Base-by-base conservation (phyloP, 2,888 invertebrate genomes). In the Melitaea athalia region DNA sequence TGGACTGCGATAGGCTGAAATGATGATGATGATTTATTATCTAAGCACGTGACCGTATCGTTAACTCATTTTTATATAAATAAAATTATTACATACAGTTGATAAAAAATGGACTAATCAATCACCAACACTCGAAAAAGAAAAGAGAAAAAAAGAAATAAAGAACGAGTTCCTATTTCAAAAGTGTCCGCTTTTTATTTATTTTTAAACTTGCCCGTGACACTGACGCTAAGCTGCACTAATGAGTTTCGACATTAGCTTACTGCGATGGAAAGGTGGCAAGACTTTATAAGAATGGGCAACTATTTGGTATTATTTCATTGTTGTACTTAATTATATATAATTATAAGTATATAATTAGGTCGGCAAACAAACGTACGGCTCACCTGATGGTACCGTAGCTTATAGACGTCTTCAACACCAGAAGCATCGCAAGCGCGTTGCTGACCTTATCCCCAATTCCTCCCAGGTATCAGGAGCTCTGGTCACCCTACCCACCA, bases 201-300 rank as follows among this genome's bases (percentile, higher is more conserved):
- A 80, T 79, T 80, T 86, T 86, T 62, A 86, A 86, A 87, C 85
- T 81, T 88, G 91, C 77, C 91, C 90, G 80, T 91, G 92, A 91
- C 92, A 91, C 88, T 92, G 92, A 92, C 85, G 86, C 81, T 87
- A 85, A 87, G 88, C 87, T 83, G 76, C 86, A 79, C 90, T 92
- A 92, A 92, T 92, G 92, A 92, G 89, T 87, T 91, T 86, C 79
- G 88, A 89, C 92, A 92, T 92, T 92, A 92, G 89, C 84, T 84
- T 78, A 83, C 81, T 81, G 81, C 81, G 79, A 83, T 79, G 78
- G 83, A 86, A 85, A 85, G 84, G 80, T 81, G 75, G 75, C 76
- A 74, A 75, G 81, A 80, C 82, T 83, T 87, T 86, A 89, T 86
- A 86, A 80, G 86, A 88, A 87, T 83, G 87, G 82, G 83, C 86